Evolutionary conservation across 2,888 invertebrate species (phyloP).

Genomic region (Yponomeuta sedellus): DNA sequence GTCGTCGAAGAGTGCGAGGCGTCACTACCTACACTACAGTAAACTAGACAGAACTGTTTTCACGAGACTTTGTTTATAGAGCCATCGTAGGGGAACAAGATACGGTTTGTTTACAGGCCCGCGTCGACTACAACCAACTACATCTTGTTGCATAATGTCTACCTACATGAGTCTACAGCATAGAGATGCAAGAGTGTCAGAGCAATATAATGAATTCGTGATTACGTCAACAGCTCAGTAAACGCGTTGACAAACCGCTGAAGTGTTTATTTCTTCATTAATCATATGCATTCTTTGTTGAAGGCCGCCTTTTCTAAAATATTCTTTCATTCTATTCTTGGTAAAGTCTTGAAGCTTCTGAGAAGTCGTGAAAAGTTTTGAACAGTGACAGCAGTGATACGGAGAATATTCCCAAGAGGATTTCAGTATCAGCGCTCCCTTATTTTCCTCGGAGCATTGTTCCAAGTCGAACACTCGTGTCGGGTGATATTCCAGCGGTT

Average conservation of each 20-base stretch:
- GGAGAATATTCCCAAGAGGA: neutral
- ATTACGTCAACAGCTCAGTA: no score
- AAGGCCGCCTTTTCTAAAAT: no score
- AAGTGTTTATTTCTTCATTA: no score
- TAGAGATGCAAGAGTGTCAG: no score
- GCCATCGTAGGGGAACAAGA: constrained; percentile 66
- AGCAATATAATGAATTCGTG: no score
- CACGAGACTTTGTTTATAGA: constrained; percentile 72
- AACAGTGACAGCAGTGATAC: no score
- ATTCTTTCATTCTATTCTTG: no score
- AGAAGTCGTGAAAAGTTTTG: no score
- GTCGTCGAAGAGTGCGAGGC: constrained; percentile 41
- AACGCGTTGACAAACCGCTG: no score
- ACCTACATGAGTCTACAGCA: no score
- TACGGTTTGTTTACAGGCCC: constrained; percentile 63
- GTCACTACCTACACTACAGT: constrained; percentile 30
- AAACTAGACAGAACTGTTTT: constrained; percentile 71
- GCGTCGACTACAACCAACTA: constrained; percentile 53
- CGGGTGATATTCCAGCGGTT: neutral
- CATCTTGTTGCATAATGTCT: constrained; percentile 55
- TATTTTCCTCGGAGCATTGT: constrained; percentile 9
- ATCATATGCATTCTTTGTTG: no score
- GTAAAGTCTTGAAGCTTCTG: no score
- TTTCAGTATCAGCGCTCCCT: neutral
- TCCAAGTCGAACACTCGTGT: neutral